A percentile compares a stretch with the other conserved stretches of the same genome.
Evolutionary conservation across 2,888 invertebrate species (phyloP).

Genomic region (Operophtera brumata): DNA sequence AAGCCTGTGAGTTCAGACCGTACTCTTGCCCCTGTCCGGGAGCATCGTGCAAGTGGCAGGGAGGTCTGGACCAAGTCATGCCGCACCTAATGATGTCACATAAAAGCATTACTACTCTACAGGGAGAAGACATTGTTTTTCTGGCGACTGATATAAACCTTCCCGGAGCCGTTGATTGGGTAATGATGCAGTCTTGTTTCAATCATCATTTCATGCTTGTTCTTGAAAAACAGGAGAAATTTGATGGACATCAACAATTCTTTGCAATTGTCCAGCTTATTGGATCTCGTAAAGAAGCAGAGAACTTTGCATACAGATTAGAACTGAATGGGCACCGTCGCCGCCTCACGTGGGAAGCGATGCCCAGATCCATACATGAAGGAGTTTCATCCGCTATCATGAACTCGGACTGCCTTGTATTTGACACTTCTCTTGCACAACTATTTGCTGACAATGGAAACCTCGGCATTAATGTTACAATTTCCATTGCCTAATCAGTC

Average conservation of each 20-base stretch:
- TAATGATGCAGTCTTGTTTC: constrained; percentile 99
- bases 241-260: constrained; percentile 97
- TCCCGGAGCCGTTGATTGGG: constrained; percentile 99
- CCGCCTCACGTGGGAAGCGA: constrained; percentile 99
- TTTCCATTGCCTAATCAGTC: constrained; percentile 89
- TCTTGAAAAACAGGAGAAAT: constrained; percentile 98
- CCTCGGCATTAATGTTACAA: constrained; percentile 99
- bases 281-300: constrained; percentile 99
- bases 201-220: constrained; percentile 99
- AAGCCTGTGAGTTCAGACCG: constrained; percentile 98
- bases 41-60: constrained; percentile 99
- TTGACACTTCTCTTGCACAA: constrained; percentile 98
- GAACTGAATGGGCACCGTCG: constrained; percentile 97
- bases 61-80: constrained; percentile 98
- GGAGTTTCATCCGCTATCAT: constrained; percentile 98
- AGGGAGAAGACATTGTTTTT: constrained; percentile 99
- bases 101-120: constrained; percentile 98
- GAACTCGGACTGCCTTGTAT: constrained; percentile 99
- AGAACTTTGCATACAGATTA: constrained; percentile 98
- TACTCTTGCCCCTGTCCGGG: constrained; percentile 99
- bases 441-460: constrained; percentile 99
- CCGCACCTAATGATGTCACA: constrained; percentile 98
- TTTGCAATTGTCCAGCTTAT: constrained; percentile 99
- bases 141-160: constrained; percentile 99
- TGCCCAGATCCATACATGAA: constrained; percentile 99